Evolutionary conservation across 2,888 invertebrate genomes (phyloP).

Genomic region (Pterobdella sp.): DNA sequence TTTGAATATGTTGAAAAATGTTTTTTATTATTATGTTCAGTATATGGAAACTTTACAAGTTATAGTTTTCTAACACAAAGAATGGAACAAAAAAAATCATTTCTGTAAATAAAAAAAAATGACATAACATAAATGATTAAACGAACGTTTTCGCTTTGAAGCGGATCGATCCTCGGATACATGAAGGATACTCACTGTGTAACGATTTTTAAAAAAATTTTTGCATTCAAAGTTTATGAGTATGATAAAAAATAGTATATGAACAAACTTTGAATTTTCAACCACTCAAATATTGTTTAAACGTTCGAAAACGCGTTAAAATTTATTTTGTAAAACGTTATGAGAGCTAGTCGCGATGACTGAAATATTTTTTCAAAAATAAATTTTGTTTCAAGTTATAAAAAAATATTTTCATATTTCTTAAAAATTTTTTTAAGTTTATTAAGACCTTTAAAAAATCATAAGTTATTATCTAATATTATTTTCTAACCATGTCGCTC

Average conservation of each 20-base stretch:
- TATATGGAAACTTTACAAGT: background rate
- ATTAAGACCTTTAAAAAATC: no score
- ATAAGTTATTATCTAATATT: no score
- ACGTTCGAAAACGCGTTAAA: background rate
- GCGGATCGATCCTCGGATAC: conserved; percentile 8
- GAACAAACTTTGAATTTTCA: background rate
- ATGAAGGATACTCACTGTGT: conserved; percentile 12
- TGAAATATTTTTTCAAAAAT: conserved; percentile 10
- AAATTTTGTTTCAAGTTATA: background rate
- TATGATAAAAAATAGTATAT: background rate
- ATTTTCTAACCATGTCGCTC: no score
- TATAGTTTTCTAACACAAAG: background rate
- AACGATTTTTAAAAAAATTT: background rate
- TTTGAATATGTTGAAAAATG: background rate
- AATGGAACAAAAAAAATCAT: background rate
- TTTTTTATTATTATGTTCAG: background rate
- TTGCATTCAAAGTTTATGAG: background rate
- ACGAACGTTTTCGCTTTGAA: conserved; percentile 5
- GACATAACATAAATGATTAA: background rate
- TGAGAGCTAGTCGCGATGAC: background rate
- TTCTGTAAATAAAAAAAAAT: background rate
- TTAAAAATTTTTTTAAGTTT: no score
- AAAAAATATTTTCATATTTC: no score
- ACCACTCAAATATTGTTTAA: background rate
- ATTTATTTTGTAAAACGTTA: background rate